Percentiles rank a stretch among this genome's conserved stretches.
phyloP scores from a whole-genome alignment of 2,113 vertebrate genomes.

The Dasyurus viverrinus region DNA sequence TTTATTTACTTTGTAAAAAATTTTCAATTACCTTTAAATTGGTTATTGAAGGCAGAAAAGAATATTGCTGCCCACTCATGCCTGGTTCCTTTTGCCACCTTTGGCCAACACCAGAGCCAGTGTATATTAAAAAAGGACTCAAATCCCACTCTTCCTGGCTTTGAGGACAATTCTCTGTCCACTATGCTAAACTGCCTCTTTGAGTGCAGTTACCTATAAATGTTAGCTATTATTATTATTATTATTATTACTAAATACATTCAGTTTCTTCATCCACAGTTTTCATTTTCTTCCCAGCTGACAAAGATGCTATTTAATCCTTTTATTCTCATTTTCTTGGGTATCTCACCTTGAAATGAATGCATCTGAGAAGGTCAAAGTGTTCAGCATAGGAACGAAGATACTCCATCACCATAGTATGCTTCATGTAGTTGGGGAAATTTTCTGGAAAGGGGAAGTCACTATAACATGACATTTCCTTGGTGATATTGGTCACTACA shows the following conservation, averaged over 20 bases:
- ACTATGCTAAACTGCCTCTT: background rate
- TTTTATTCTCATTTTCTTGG: background rate
- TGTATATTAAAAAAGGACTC: background rate
- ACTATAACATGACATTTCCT: conserved; percentile 95
- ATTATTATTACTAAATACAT: background rate
- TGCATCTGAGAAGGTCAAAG: conserved; percentile 87
- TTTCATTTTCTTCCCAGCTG: background rate
- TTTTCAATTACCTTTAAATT: background rate
- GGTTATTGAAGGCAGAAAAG: background rate
- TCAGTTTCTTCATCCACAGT: background rate
- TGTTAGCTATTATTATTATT: background rate
- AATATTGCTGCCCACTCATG: background rate
- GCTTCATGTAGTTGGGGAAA: conserved; percentile 90
- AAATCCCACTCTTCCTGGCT: background rate
- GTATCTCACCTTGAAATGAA: conserved; percentile 88
- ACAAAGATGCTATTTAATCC: background rate
- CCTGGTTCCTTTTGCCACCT: background rate
- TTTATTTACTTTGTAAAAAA: background rate
- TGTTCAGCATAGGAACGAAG: conserved; percentile 86
- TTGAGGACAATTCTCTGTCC: background rate
- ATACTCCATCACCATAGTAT: conserved; percentile 88
- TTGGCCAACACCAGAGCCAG: background rate
- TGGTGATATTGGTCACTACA: conserved; percentile 91
- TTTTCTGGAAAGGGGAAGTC: conserved; percentile 92
- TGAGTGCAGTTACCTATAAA: background rate